Base-by-base conservation (phyloP, 2,797 vertebrate species). In the Adelosebastes latens region DNA sequence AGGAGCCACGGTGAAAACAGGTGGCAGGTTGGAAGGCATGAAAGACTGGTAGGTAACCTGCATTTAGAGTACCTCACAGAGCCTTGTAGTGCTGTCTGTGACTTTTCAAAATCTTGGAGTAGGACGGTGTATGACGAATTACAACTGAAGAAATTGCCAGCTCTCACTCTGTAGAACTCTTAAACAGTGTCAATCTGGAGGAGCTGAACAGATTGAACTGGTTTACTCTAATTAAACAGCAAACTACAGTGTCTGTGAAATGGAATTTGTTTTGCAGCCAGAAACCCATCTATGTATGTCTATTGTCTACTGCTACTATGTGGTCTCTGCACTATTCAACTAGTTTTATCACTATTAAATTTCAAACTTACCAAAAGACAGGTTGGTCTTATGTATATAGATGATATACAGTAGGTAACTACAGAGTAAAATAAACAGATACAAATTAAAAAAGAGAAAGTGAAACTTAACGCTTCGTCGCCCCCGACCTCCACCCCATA, bases 141-240 rank as follows among this genome's bases (percentile, higher is more conserved):
- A 71, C 8, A 80, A 61, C 9, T 69, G 71, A 72, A 63, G 31
- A 64, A 66, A 63, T 2, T 10, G 74, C 32, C 56, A 83, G 74
- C 34, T 74, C 71, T 12, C 32, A 12, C 63, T 83, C 64, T 20
- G 24, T 63, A 62, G 61, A 77, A 80, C 64, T 66, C 59, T 72
- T 75, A 79, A 83, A 68, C 73, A 75, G 72, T 60, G 78, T 81
- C 78, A 78, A 18, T 82, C 58, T 85, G 82, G 58, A 80, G 27
- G 36, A 79, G 63, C 69, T 56, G 69, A 80, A 63, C 58, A 77
- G 52, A 83, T 10, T 77, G 55, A 77, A 83, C 53, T 64, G 61
- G 25, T 77, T 81, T 83, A 72, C 85, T 82, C 58, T 67, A 86
- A 87, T 88, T 82, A 74, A 83, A 81, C 60, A 61, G 32, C 13